These are phyloP conservation scores for Ibycter americanus DNA, from an alignment of 2,797 vertebrate genomes.

Conservation along the genomic window DNA sequence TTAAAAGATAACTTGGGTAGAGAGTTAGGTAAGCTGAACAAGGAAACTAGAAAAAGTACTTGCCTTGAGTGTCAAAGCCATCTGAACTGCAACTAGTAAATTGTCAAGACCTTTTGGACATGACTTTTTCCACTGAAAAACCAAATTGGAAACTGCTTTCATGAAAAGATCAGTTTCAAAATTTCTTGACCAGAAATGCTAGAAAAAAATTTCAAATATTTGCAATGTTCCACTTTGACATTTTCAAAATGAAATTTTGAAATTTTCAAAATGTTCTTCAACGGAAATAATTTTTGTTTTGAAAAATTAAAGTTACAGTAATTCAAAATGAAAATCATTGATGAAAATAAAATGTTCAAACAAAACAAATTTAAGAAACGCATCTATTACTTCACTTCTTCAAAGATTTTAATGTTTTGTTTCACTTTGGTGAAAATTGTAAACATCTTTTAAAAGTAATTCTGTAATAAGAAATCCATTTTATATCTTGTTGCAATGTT, in stretches of 20 bases:
- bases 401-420: background rate
- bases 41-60: background rate
- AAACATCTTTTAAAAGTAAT: background rate
- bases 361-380: background rate
- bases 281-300: background rate
- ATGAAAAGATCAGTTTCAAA: background rate
- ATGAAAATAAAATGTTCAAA: background rate
- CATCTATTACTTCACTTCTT: background rate
- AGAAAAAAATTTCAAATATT: background rate
- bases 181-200: background rate
- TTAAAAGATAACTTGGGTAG: background rate
- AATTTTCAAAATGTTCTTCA: background rate
- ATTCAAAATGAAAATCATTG: background rate
- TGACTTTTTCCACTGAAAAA: background rate
- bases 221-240: background rate
- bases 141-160: background rate
- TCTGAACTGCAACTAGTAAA: background rate
- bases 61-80: background rate
- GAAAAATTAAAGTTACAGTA: background rate
- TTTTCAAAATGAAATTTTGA: background rate
- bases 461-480: background rate
- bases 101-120: background rate
- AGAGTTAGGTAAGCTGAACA: background rate
- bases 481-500: background rate
- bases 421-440: background rate